Evolutionary conservation across 2,888 invertebrate species (phyloP).

Genomic region (Acrocera orbiculus): DNA sequence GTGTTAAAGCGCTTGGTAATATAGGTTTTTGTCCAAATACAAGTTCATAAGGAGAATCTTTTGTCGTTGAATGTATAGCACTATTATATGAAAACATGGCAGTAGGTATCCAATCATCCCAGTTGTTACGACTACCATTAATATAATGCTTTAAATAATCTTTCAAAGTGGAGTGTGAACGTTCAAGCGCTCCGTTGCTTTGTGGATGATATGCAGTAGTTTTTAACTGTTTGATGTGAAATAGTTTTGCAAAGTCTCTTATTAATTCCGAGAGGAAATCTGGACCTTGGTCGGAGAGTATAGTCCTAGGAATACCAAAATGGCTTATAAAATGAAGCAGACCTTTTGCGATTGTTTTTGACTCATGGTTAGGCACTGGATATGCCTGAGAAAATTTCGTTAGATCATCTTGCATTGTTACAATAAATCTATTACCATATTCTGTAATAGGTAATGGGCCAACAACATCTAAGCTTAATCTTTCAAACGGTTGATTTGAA

Average conservation of each 20-base stretch:
- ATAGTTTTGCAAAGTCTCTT: conserved; percentile 16
- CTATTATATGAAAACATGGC: no score
- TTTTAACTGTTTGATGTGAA: conserved; percentile 18
- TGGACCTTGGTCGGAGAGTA: conserved; percentile 7
- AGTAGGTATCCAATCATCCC: conserved; percentile 1
- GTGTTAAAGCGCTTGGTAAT: conserved; percentile 5
- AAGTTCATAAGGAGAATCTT: conserved; percentile 7
- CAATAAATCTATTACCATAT: conserved; percentile 9
- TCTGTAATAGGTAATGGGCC: conserved; percentile 16
- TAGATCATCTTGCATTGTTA: conserved; percentile 21
- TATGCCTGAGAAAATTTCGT: conserved; percentile 20
- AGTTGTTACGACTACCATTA: conserved; percentile 3
- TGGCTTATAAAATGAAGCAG: conserved; percentile 4
- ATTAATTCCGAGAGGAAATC: conserved; percentile 16
- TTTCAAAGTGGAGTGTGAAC: conserved; percentile 18
- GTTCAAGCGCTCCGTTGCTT: conserved; percentile 15
- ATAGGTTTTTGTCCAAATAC: conserved; percentile 7
- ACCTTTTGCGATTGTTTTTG: conserved; percentile 17
- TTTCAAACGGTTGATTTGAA: conserved; percentile 17
- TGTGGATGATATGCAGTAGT: conserved; percentile 17
- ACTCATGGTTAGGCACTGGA: conserved; percentile 19
- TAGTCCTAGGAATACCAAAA: conserved; percentile 2
- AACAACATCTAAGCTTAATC: conserved; percentile 18
- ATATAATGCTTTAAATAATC: conserved; percentile 20
- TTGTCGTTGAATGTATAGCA: conserved; percentile 5